Percentiles rank a stretch among this genome's conserved stretches.
Evolutionary conservation across 2,113 vertebrate species (phyloP).

Genomic region (Callipepla californica): DNA sequence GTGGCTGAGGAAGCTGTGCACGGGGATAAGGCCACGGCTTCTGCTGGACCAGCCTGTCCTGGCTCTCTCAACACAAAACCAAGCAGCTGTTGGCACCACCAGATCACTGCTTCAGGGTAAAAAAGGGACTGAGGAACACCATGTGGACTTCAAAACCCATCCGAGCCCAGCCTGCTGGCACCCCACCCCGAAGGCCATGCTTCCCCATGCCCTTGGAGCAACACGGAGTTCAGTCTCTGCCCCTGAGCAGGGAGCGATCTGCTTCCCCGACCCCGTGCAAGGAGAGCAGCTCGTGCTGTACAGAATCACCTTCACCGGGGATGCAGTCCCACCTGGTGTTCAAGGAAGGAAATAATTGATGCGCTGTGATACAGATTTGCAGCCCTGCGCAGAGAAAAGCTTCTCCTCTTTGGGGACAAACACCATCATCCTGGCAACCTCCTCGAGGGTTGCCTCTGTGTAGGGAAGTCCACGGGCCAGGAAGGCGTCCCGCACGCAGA

Average conservation of each 20-base stretch:
- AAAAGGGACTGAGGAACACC: background rate
- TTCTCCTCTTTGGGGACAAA: conserved; percentile 92
- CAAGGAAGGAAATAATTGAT: conserved; percentile 92
- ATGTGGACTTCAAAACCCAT: background rate
- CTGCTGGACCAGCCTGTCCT: background rate
- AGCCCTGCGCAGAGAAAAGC: conserved; percentile 95
- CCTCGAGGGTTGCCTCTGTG: conserved; percentile 82
- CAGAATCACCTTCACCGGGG: background rate
- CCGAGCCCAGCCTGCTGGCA: background rate
- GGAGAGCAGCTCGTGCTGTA: background rate
- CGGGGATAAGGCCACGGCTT: fast-evolving
- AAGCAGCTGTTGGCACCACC: background rate
- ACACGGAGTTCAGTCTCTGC: background rate
- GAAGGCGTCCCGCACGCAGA: conserved; percentile 88
- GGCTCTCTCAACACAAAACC: background rate
- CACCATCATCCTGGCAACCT: conserved; percentile 89
- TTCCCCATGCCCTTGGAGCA: background rate
- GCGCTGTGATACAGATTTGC: conserved; percentile 93
- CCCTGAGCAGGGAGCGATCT: background rate
- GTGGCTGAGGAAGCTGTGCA: background rate
- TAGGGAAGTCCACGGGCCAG: conserved; percentile 81
- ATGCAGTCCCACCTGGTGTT: background rate
- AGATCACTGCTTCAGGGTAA: background rate
- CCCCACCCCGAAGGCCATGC: background rate
- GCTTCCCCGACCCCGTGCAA: background rate